Conservation (phyloP, 2,888 invertebrate genomes). For the Microctonus aethiopoides region DNA sequence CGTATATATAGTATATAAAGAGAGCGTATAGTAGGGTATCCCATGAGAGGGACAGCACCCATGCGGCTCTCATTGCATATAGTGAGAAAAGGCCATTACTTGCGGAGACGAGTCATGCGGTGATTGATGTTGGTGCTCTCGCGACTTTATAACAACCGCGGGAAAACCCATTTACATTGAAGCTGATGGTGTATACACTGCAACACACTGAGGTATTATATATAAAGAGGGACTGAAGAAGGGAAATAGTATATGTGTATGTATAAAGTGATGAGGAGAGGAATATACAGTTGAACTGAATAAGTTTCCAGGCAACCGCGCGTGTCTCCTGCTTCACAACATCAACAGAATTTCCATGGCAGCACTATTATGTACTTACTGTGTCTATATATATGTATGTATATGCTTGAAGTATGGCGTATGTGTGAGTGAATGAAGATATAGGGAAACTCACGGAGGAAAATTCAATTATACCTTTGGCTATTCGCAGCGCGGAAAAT, state of each 20-base stretch:
- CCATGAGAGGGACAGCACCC: too few species aligned
- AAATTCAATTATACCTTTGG: slow-evolving; percentile 25
- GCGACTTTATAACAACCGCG: slow-evolving; percentile 25
- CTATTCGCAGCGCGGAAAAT: slow-evolving; percentile 7
- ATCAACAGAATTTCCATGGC: neutral
- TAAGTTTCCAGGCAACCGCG: slow-evolving; percentile 4
- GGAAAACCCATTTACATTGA: slow-evolving; percentile 22
- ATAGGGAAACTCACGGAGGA: slow-evolving; percentile 10
- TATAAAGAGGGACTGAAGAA: neutral
- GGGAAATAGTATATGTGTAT: neutral
- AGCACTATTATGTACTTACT: slow-evolving; percentile 13
- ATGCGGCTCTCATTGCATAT: neutral
- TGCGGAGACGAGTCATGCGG: slow-evolving; percentile 8
- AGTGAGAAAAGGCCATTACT: slow-evolving; percentile 24
- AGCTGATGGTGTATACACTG: neutral
- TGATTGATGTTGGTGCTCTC: slow-evolving; percentile 25
- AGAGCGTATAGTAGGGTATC: too few species aligned
- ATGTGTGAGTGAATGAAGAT: slow-evolving; percentile 25
- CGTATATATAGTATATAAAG: neutral
- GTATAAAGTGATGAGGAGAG: neutral
- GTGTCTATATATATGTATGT: slow-evolving; percentile 25
- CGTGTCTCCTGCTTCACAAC: slow-evolving; percentile 2
- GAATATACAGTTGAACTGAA: slow-evolving; percentile 2
- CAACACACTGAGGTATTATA: neutral
- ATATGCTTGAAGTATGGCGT: too few species aligned